phyloP scores from a whole-genome alignment of 1,140 invertebrate species.

The Drosophila kohkoa region DNA sequence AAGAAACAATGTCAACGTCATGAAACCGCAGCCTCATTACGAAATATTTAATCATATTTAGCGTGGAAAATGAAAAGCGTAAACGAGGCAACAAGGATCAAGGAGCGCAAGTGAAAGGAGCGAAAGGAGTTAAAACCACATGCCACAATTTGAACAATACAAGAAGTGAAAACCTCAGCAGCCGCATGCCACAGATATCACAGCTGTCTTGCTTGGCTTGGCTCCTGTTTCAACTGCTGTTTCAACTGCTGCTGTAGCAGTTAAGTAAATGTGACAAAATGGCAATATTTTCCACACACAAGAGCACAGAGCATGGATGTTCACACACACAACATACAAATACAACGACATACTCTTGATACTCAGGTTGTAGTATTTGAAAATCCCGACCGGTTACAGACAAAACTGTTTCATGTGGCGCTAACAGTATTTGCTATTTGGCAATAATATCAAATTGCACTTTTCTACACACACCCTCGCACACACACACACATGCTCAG shows the following conservation, averaged over 20 bases:
- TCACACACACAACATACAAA: conserved; percentile 16
- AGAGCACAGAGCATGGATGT: neutral
- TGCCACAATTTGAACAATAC: conserved; percentile 65
- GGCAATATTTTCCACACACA: conserved; percentile 53
- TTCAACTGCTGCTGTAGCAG: conserved; percentile 3
- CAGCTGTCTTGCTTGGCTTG: conserved; percentile 44
- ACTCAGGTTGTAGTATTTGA: conserved; percentile 29
- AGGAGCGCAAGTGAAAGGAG: neutral
- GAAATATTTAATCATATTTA: conserved; percentile 82
- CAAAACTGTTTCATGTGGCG: conserved; percentile 37
- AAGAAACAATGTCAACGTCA: conserved; percentile 51
- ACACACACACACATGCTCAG: conserved; percentile 14
- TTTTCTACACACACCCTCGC: conserved; percentile 50
- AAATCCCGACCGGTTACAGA: conserved; percentile 31
- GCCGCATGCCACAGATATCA: conserved; percentile 57
- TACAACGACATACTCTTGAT: conserved; percentile 7
- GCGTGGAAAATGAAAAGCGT: conserved; percentile 46
- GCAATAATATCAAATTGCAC: conserved; percentile 84
- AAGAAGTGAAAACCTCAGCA: conserved; percentile 67
- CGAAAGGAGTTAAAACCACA: conserved; percentile 11
- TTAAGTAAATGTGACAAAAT: conserved; percentile 51
- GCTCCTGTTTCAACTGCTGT: neutral
- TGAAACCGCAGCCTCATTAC: conserved; percentile 75
- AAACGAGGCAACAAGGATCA: conserved; percentile 18
- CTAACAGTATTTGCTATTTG: conserved; percentile 77